Conservation (phyloP, 2,888 invertebrate species). For the Drosophila histrio region DNA sequence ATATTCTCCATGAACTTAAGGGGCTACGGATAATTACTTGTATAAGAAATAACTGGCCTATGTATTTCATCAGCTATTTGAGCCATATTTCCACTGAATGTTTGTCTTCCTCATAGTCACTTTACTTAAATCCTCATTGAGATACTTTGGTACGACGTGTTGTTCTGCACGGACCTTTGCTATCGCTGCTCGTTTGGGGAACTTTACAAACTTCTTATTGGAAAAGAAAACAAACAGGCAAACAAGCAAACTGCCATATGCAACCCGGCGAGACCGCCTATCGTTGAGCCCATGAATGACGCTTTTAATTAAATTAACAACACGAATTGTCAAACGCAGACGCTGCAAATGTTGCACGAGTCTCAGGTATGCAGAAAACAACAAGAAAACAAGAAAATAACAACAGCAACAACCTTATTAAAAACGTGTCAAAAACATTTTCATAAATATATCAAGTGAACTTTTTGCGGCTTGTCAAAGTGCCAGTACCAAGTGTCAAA, state of each 20-base stretch:
- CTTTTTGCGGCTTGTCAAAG: slow-evolving; percentile 70
- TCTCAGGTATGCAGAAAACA: slow-evolving; percentile 31
- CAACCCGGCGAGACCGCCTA: slow-evolving; percentile 20
- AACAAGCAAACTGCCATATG: slow-evolving; percentile 25
- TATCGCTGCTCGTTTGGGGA: slow-evolving; percentile 23
- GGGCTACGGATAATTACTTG: too few relatives aligned
- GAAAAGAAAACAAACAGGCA: background rate
- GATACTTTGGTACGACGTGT: background rate
- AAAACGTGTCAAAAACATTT: slow-evolving; percentile 79
- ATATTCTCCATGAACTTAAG: too few relatives aligned
- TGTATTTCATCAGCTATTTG: too few relatives aligned
- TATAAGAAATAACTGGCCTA: too few relatives aligned
- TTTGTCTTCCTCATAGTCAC: background rate
- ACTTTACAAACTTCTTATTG: slow-evolving; percentile 28
- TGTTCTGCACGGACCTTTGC: slow-evolving; percentile 7
- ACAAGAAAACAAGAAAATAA: slow-evolving; percentile 9
- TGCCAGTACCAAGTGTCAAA: slow-evolving; percentile 75
- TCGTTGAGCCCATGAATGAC: slow-evolving; percentile 33
- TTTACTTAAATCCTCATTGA: background rate
- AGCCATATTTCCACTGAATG: too few relatives aligned
- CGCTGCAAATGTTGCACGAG: slow-evolving; percentile 51
- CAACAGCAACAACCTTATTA: slow-evolving; percentile 66
- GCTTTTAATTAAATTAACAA: slow-evolving; percentile 78
- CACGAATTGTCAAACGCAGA: slow-evolving; percentile 71
- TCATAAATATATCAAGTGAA: slow-evolving; percentile 75